Base-by-base conservation (phyloP, 2,797 vertebrate species). In the Halcyon badia region DNA sequence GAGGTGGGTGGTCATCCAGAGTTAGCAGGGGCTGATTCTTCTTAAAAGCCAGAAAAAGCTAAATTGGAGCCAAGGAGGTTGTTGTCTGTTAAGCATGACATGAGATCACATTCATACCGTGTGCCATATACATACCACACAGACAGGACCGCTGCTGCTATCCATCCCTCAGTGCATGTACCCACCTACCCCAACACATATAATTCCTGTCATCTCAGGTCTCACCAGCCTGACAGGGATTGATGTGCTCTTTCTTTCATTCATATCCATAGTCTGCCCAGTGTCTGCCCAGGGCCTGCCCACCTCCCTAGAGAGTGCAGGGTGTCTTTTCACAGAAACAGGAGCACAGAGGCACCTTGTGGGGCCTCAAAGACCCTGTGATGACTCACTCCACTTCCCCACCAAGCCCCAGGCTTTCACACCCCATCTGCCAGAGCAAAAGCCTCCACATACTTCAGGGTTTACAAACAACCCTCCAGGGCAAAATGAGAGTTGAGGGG, bases 161-260 rank as follows among this genome's bases (percentile, higher is more conserved):
- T 30, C 2, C 1, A 14, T 24, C 20, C 31, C 21, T n/a, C 35
- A 31, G 25, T 3, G 2, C 5, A 2, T 22, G 11, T 18, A 18
- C 31, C 15, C 5, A n/a, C 28, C 51, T 65, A 28, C 24, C 18
- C 57, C 51, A 60, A 24, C 22, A 17, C 6, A 2, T 14, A 15
- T 5, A 42, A 24, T 54, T 42, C 25, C 30, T 14, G 14, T 37
- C 25, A 30, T 11, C 11, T 4, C 1, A 35, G 60, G 15, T 68
- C 20, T 68, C 1, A 1, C 25, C 19, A n/a, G 68, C 51, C 17
- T 62, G 52, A 33, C 1, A 2, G 14, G 44, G 58, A 16, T 19
- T 6, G 3, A 10, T 12, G 13, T 7, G 7, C 12, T 48, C 51
- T 52, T 52, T 9, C 31, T 52, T 68, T 18, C 25, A 5, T 12